Evolutionary conservation across 2,113 vertebrate genomes (phyloP).

Genomic region (Sprattus sprattus): DNA sequence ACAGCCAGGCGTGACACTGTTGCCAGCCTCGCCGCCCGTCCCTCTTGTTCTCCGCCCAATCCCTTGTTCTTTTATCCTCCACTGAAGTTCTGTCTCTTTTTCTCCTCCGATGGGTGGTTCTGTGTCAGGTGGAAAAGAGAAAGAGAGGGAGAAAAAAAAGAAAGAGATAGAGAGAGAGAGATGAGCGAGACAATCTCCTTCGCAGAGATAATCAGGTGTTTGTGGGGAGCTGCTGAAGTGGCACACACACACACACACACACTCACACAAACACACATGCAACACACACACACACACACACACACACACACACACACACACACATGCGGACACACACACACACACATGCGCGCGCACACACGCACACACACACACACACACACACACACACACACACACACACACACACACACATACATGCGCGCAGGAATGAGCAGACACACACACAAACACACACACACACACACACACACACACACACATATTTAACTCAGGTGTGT

Average conservation of each 20-base stretch:
- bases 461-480: constrained; percentile 8
- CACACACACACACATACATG: not conserved
- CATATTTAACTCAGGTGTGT: constrained; percentile 49
- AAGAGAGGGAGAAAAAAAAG: constrained; percentile 40
- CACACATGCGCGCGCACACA: not conserved
- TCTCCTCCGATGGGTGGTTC: constrained; percentile 30
- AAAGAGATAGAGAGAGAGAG: constrained; percentile 42
- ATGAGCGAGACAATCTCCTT: constrained; percentile 39
- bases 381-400: constrained; percentile 7
- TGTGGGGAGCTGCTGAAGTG: constrained; percentile 53
- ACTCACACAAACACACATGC: not conserved
- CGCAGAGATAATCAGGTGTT: constrained; percentile 44
- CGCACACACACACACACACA: constrained; percentile 10
- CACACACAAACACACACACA: constrained; percentile 1
- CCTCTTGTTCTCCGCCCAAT: not conserved
- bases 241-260: constrained; percentile 23
- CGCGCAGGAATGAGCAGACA: too few species aligned
- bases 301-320: not conserved
- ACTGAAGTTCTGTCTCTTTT: not conserved
- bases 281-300: not conserved
- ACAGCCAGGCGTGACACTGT: constrained; percentile 10
- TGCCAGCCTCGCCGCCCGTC: not conserved
- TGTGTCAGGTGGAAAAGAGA: constrained; percentile 26
- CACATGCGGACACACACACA: not conserved
- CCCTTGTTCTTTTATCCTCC: not conserved